A percentile compares a stretch with the other conserved stretches of the same genome.
phyloP scores from a whole-genome alignment of 2,113 vertebrate species.

The Myotis lucifugus region DNA sequence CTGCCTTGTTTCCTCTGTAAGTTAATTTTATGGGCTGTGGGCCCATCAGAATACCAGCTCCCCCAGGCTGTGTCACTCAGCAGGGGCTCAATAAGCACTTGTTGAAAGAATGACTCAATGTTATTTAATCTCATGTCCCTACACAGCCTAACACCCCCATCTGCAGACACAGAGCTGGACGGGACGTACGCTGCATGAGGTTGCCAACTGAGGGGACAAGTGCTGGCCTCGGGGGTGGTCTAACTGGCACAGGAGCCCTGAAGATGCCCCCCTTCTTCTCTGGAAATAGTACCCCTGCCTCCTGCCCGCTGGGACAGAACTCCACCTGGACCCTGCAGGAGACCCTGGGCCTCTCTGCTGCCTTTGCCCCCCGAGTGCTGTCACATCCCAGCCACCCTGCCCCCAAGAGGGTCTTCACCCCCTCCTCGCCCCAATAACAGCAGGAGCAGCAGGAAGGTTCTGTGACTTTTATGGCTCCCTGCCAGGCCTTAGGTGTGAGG shows the following conservation, averaged over 20 bases:
- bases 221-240: not conserved
- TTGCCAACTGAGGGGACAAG: too few species aligned
- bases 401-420: not conserved
- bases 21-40: rapidly evolving
- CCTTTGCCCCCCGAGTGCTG: rapidly evolving
- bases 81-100: not conserved
- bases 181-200: not conserved
- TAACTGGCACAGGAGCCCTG: not conserved
- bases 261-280: not conserved
- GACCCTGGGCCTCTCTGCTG: not conserved
- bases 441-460: not conserved
- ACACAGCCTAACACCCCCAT: not conserved
- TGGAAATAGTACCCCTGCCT: not conserved
- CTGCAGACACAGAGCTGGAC: not conserved
- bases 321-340: not conserved
- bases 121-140: not conserved
- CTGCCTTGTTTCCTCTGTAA: not conserved
- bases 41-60: not conserved
- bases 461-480: not conserved
- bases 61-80: not conserved
- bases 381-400: too few species aligned
- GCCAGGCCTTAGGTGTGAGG: not conserved
- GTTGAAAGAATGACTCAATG: not conserved
- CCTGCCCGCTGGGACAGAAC: too few species aligned
- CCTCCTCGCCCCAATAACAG: not conserved